Evolutionary conservation across 2,888 invertebrate species (phyloP).

Genomic region (Alloscopus bannaensis): DNA sequence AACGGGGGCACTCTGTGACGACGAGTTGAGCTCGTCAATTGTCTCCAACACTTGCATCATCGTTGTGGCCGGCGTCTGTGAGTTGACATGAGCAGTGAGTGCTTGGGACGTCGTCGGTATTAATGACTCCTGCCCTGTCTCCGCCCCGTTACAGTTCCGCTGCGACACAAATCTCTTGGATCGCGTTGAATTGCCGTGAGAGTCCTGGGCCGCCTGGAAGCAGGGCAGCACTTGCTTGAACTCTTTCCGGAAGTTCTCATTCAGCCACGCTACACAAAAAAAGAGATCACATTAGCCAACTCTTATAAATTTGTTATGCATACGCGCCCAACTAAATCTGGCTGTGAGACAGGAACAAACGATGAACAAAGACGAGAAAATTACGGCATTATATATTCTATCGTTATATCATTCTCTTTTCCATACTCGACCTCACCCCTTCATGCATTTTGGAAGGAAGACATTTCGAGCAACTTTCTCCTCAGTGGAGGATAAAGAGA

Average conservation of each 20-base stretch:
- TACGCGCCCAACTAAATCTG: too few relatives aligned
- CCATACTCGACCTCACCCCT: too few relatives aligned
- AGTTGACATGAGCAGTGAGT: not conserved
- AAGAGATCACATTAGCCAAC: constrained; percentile 4
- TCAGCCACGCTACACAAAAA: constrained; percentile 85
- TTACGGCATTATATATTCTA: too few relatives aligned
- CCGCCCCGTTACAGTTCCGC: constrained; percentile 83
- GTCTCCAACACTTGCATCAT: constrained; percentile 67
- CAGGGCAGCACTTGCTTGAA: constrained; percentile 87
- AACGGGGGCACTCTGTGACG: constrained; percentile 64
- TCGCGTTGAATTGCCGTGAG: constrained; percentile 33
- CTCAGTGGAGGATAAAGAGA: too few relatives aligned
- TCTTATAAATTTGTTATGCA: too few relatives aligned
- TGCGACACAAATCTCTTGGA: constrained; percentile 77
- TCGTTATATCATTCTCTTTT: too few relatives aligned
- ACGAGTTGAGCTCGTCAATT: constrained; percentile 71
- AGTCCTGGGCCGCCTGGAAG: constrained; percentile 75
- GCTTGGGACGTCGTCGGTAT: constrained; percentile 75
- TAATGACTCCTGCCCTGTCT: constrained; percentile 83
- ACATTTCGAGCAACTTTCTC: too few relatives aligned
- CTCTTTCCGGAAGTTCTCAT: constrained; percentile 94
- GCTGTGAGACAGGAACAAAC: too few relatives aligned
- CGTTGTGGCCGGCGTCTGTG: constrained; percentile 74
- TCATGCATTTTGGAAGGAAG: too few relatives aligned
- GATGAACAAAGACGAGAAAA: too few relatives aligned